Evolutionary conservation across 2,113 vertebrate genomes (phyloP).

Genomic region (Bufo bufo): DNA sequence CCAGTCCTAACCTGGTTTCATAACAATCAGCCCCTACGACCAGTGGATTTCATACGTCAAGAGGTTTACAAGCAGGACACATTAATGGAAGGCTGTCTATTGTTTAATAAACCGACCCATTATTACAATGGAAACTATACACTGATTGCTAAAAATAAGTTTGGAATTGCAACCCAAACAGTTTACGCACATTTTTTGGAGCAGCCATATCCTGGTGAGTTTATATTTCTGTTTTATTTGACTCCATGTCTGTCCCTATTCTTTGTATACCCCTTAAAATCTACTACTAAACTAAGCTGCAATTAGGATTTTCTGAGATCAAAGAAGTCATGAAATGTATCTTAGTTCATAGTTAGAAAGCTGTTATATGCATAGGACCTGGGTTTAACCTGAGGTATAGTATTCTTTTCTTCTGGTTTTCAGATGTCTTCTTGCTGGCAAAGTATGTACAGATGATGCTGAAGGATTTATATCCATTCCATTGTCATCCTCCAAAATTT

Average conservation of each 20-base stretch:
- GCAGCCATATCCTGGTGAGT: constrained; percentile 80
- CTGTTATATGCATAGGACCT: neutral
- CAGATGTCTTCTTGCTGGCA: neutral
- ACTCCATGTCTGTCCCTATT: neutral
- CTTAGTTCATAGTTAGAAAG: neutral
- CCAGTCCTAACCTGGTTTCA: constrained; percentile 91
- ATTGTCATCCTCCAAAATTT: neutral
- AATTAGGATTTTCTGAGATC: neutral
- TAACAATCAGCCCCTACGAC: constrained; percentile 80
- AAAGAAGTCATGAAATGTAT: neutral
- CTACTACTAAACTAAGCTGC: neutral
- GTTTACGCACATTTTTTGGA: constrained; percentile 91
- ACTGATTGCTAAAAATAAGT: constrained; percentile 86
- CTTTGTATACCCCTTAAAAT: neutral
- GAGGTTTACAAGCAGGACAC: constrained; percentile 89
- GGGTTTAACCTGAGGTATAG: too few species aligned
- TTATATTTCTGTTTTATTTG: neutral
- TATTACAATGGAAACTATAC: constrained; percentile 98
- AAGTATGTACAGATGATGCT: neutral
- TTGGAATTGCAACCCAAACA: constrained; percentile 88
- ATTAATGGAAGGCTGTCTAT: constrained; percentile 90
- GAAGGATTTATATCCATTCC: neutral
- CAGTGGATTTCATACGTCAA: constrained; percentile 84
- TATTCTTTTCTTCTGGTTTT: neutral
- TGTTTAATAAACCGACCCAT: constrained; percentile 94